These are phyloP conservation scores for Trissolcus basalis DNA, from an alignment of 1,140 invertebrate species.

Conservation along the genomic window DNA sequence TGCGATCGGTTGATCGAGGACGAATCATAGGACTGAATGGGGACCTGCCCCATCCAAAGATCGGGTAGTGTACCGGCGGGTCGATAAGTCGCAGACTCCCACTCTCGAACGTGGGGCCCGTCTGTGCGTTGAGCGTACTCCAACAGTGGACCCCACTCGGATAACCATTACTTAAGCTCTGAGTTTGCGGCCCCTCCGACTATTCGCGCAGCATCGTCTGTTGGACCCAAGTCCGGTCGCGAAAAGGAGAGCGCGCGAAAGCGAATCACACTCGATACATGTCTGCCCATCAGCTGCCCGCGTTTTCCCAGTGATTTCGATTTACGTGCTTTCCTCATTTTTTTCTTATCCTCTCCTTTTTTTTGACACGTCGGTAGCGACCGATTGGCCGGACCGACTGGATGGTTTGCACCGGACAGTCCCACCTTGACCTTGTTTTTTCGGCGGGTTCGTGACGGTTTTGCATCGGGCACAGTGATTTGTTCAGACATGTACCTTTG, in stretches of 20 bases:
- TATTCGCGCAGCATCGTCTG: conserved; percentile 73
- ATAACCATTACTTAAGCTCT: conserved; percentile 73
- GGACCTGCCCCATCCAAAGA: not conserved
- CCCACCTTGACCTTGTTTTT: conserved; percentile 33
- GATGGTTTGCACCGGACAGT: conserved; percentile 28
- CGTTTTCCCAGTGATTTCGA: conserved; percentile 24
- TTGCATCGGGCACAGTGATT: conserved; percentile 22
- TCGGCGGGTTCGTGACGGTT: conserved; percentile 6
- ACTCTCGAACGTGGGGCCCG: conserved; percentile 39
- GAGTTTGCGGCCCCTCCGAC: conserved; percentile 65
- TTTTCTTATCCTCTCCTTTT: not conserved
- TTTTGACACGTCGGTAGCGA: not conserved
- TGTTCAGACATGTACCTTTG: conserved; percentile 20
- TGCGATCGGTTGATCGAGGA: too few species aligned
- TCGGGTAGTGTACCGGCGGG: not conserved
- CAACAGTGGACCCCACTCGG: conserved; percentile 68
- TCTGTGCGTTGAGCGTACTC: conserved; percentile 30
- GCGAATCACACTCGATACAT: conserved; percentile 45
- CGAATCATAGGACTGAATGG: not conserved
- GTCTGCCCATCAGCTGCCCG: conserved; percentile 36
- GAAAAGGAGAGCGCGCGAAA: conserved; percentile 58
- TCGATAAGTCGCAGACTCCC: conserved; percentile 41
- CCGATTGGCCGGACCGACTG: conserved; percentile 30
- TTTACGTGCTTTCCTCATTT: conserved; percentile 18
- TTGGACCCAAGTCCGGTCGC: conserved; percentile 64